Evolutionary conservation across 2,113 vertebrate genomes (phyloP), one percentile per base, ranked within the genome.

Genomic region (Danionella cerebrum): DNA sequence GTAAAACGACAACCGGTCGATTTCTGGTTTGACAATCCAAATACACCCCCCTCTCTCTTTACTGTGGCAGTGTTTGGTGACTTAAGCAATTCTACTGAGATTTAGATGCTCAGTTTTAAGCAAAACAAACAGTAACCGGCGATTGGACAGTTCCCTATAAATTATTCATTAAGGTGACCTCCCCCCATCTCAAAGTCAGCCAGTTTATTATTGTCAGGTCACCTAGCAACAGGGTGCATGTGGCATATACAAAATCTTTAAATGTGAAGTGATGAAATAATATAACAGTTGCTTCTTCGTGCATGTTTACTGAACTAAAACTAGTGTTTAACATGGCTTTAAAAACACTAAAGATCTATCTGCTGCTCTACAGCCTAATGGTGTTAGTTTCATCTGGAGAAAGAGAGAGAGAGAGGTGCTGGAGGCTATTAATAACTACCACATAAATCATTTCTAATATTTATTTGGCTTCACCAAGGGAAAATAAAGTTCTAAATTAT

Each of bases 161-260:
- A 74, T n/a, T 70, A 68, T 72, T 68, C 50, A 70, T 70, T 10
- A 74, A 36, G 24, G 14, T 67, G 44, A 50, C 65, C 54, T 7
- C 22, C 52, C 65, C 9, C 35, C 22, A 67, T 67, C 27, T 55
- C 50, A 51, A 73, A 65, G 41, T 63, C 59, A 69, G 62, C 50
- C 50, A 67, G 57, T 57, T 68, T 55, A 33, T 18, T 42, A n/a
- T n/a, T n/a, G 60, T 16, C 16, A 58, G 47, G 69, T 75, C 66
- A 53, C 74, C 57, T 74, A 76, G 77, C 74, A 79, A 76, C 77
- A 59, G 70, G 14, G 22, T 31, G 36, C 35, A 70, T 36, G 33
- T 55, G 65, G 35, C 66, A 48, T 75, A 58, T 55, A 22, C 67
- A 19, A 54, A 10, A 35, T 47, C 13, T 54, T 51, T 22, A 11